Base-by-base conservation (phyloP, 2,888 invertebrate genomes). In the Idaea straminata region DNA sequence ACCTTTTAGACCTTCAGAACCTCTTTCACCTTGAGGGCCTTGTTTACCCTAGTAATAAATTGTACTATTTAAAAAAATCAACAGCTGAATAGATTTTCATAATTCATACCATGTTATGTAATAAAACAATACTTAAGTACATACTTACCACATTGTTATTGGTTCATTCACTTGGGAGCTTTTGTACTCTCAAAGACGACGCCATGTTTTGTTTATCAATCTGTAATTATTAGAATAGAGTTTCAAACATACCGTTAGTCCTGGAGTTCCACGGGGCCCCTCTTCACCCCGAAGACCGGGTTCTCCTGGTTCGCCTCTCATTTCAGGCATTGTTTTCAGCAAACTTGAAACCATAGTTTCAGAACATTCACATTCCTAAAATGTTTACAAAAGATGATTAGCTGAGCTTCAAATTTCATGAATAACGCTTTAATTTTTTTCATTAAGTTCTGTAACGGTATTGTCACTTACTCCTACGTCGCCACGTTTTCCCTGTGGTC, bases 21-120 rank as follows among this genome's bases (percentile, higher is more conserved):
- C 78, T 70, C 66, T 68, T 0, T 89, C 82, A 62, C 97, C 97
- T 63, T 89, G 84, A 0, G 87, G 81, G 61, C 97, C 97, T 59
- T 88, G 83, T 10, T 93, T 89, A 64, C 97, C 97, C 94, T 96
- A 74, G 57, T 61, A 61, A 36, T 35, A 35, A 47, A 47, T 0
- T 62, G 83, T 5, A 6, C 25, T 58, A 16, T 58, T 94, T 94
- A 65, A 74, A 69, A 71, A 76, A 66, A 94, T 95, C 58, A 63
- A 35, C 35, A 62, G 61, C 64, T 79, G 76, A 74, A 94, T 4
- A 36, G 5, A 57, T 15, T 25, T 25, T 25, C 1, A 57, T 57
- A 7, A 57, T 13, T 57, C 57, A 2, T 7, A 13, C 57, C 3
- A 57, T 57, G 10, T 7, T 57, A 15, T 7, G 15, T 57, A 7